Percentiles rank a stretch among this genome's conserved stretches.
Evolutionary conservation across 2,888 invertebrate species (phyloP).

Genomic region (Troides aeacus): DNA sequence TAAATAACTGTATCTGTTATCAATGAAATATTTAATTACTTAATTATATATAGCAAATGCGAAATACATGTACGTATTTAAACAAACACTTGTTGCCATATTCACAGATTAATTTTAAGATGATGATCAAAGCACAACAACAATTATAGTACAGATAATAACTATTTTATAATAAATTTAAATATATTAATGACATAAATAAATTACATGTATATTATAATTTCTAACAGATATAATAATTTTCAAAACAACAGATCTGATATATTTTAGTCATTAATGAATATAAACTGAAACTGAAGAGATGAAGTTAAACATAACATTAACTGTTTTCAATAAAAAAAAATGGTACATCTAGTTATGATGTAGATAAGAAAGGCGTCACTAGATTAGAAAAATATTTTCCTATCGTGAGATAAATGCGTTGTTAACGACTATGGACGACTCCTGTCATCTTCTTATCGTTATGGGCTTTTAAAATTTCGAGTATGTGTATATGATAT

Average conservation of each 20-base stretch:
- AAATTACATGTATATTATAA: no score
- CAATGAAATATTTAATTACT: constrained; percentile 24
- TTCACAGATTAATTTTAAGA: background rate
- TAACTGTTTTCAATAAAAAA: background rate
- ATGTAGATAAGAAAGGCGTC: constrained; percentile 1
- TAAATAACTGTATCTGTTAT: constrained; percentile 28
- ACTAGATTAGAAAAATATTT: constrained; percentile 2
- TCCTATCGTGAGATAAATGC: constrained; percentile 10
- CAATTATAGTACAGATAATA: background rate
- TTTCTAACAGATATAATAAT: background rate
- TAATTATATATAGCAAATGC: constrained; percentile 21
- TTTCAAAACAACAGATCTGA: background rate
- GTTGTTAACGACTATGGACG: constrained; percentile 13
- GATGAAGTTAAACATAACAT: no score
- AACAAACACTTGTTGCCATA: background rate
- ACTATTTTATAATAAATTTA: background rate
- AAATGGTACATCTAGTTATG: background rate
- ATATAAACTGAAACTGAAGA: no score
- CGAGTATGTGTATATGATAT: constrained; percentile 3
- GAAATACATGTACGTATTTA: constrained; percentile 9
- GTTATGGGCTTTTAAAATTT: constrained; percentile 20
- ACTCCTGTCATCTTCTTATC: constrained; percentile 8
- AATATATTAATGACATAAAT: background rate
- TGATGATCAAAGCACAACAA: background rate
- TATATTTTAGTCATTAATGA: background rate